A percentile compares a stretch with the other conserved stretches of the same genome.
Conservation (phyloP, 2,113 vertebrate genomes). For the Sebastes fasciatus region DNA sequence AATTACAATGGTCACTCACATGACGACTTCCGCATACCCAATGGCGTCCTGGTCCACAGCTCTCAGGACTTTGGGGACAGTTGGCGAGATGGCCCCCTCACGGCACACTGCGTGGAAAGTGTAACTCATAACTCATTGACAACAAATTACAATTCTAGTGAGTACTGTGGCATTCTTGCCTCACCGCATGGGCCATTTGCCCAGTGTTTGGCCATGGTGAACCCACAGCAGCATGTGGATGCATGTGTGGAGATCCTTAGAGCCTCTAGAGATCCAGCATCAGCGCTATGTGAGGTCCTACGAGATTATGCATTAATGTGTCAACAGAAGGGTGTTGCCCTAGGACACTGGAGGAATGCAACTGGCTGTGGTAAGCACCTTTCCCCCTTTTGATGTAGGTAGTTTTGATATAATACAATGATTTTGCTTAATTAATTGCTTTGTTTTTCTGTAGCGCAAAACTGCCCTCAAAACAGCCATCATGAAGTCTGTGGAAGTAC, state of each 20-base stretch:
- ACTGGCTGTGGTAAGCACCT: conserved; percentile 69
- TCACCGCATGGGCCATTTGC: conserved; percentile 61
- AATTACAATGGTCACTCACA: conserved; percentile 54
- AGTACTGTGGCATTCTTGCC: conserved; percentile 64
- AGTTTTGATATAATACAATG: background rate
- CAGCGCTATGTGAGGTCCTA: conserved; percentile 55
- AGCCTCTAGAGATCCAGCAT: conserved; percentile 11
- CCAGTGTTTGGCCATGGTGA: conserved; percentile 37
- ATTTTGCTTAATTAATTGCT: rapidly evolving
- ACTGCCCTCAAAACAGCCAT: conserved; percentile 76
- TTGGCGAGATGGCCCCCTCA: conserved; percentile 71
- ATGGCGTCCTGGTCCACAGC: conserved; percentile 45
- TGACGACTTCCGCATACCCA: conserved; percentile 74
- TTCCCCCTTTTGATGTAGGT: rapidly evolving
- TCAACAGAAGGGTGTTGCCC: conserved; percentile 53
- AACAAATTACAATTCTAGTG: conserved; percentile 8
- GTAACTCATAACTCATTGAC: too few relatives aligned
- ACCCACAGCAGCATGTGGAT: conserved; percentile 20
- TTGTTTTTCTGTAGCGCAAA: conserved; percentile 50
- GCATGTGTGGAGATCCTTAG: conserved; percentile 47
- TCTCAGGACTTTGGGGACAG: conserved; percentile 77
- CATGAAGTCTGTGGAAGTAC: conserved; percentile 73
- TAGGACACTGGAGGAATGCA: conserved; percentile 74
- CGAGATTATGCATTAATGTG: conserved; percentile 69
- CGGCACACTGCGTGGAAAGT: conserved; percentile 39